A percentile compares a stretch with the other conserved stretches of the same genome.
phyloP scores from a whole-genome alignment of 2,113 vertebrate species.

The Dissostichus mawsoni region DNA sequence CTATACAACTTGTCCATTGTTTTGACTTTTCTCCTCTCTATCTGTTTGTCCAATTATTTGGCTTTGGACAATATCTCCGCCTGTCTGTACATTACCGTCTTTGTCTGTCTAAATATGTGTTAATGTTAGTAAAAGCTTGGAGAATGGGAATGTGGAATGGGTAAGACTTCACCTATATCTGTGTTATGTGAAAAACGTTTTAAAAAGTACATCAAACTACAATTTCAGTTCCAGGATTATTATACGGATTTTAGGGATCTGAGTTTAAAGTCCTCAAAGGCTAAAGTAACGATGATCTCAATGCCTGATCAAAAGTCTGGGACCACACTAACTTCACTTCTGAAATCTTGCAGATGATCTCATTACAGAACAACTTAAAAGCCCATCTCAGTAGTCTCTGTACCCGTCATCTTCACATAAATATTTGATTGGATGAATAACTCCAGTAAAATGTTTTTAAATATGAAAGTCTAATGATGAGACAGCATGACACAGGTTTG shows the following conservation, averaged over 20 bases:
- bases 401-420: conserved; percentile 10
- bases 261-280: conserved; percentile 17
- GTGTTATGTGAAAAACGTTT: too few species aligned
- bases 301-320: conserved; percentile 34
- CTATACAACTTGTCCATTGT: too few species aligned
- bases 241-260: conserved; percentile 4
- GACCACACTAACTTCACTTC: conserved; percentile 32
- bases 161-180: too few species aligned
- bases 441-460: conserved; percentile 51
- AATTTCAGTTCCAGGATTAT: not conserved
- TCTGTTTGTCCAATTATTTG: too few species aligned
- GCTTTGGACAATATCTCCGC: too few species aligned
- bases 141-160: too few species aligned
- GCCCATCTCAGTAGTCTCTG: not conserved
- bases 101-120: too few species aligned
- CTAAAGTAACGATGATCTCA: conserved; percentile 23
- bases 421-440: conserved; percentile 37
- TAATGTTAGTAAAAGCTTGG: too few species aligned
- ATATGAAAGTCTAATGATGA: conserved; percentile 19
- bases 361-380: conserved; percentile 27
- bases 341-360: conserved; percentile 21
- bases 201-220: not conserved
- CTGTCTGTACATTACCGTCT: too few species aligned
- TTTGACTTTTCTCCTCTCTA: too few species aligned
- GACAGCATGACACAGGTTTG: conserved; percentile 14